These are phyloP conservation scores for Siphlonurus alternatus DNA, from an alignment of 2,888 invertebrate genomes.

Conservation along the genomic window DNA sequence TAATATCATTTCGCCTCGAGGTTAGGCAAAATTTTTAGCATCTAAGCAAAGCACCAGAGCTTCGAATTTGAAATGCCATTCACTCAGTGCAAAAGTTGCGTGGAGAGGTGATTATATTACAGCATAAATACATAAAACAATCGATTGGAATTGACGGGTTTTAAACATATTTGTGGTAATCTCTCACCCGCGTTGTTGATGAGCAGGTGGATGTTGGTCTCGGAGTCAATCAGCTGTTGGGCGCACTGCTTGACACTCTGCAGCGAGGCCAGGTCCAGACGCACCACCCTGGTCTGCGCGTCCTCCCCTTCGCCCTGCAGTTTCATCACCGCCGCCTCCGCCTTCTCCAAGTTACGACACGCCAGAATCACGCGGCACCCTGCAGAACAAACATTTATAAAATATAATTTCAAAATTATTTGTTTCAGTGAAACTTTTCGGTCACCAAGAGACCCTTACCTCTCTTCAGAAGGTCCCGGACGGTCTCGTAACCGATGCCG, in stretches of 20 bases:
- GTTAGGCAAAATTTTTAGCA: no score
- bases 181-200: conserved; percentile 16
- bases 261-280: conserved; percentile 35
- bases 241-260: conserved; percentile 38
- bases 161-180: no score
- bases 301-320: conserved; percentile 18
- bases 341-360: no score
- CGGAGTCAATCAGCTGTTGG: conserved; percentile 13
- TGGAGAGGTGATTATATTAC: no score
- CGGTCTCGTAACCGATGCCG: conserved; percentile 26
- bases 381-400: no score
- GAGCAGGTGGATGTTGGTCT: conserved; percentile 15
- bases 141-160: neutral
- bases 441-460: no score
- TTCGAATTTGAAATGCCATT: no score
- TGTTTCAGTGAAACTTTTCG: no score
- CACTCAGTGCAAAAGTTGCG: no score
- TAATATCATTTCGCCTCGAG: no score
- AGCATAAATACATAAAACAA: neutral
- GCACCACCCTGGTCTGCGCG: neutral
- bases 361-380: conserved; percentile 27
- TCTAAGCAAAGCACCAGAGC: no score
- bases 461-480: conserved; percentile 26
- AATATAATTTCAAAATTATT: no score
- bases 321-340: conserved; percentile 27